Evolutionary conservation across 2,888 invertebrate species (phyloP).

Genomic region (Tryphoninae sp.): DNA sequence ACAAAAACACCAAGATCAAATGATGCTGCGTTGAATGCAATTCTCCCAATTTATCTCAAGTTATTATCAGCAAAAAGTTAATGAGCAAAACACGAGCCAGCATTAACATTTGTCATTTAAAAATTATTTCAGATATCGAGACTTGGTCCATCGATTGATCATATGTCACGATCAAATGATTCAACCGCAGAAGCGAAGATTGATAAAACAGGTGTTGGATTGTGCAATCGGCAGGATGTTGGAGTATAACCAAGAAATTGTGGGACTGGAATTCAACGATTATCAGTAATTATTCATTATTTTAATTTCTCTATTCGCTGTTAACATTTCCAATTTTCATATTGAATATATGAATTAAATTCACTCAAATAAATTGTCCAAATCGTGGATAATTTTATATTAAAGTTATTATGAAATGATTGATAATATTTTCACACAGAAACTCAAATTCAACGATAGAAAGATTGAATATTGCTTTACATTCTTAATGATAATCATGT

Average conservation of each 20-base stretch:
- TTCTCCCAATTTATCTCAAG: constrained; percentile 73
- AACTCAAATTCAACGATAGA: too few species aligned
- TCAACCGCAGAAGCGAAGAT: constrained; percentile 84
- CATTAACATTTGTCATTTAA: neutral
- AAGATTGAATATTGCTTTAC: too few species aligned
- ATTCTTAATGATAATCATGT: too few species aligned
- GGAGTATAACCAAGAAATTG: constrained; percentile 84
- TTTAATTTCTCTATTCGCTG: neutral
- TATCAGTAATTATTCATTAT: constrained; percentile 73
- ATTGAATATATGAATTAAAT: too few species aligned
- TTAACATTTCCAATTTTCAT: too few species aligned
- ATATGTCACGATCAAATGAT: constrained; percentile 85
- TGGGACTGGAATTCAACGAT: constrained; percentile 84
- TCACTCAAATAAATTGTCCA: too few species aligned
- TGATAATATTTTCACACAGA: too few species aligned
- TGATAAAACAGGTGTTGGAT: constrained; percentile 84
- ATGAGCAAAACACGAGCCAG: neutral
- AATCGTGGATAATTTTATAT: too few species aligned
- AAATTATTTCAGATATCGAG: constrained; percentile 72
- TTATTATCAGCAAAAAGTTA: constrained; percentile 29
- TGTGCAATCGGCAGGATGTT: constrained; percentile 84
- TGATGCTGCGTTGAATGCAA: constrained; percentile 60
- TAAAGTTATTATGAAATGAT: too few species aligned
- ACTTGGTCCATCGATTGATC: constrained; percentile 80
- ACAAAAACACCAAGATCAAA: constrained; percentile 36